Percentiles rank a stretch among this genome's conserved stretches.
These are phyloP conservation scores for Heterocephalus glaber DNA, from an alignment of 2,113 vertebrate genomes.

Conservation along the genomic window DNA sequence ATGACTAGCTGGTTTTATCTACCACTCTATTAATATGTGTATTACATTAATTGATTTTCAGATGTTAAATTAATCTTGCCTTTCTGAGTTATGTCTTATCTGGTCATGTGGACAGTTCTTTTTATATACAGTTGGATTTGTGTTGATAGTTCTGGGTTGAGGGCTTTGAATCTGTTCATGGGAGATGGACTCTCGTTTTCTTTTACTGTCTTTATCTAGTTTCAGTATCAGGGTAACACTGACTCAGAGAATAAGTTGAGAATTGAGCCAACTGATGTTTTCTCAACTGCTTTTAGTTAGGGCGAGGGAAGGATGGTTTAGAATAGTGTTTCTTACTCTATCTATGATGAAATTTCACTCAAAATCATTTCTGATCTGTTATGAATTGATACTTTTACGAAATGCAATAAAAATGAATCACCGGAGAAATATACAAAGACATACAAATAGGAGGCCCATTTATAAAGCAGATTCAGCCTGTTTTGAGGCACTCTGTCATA, in stretches of 20 bases:
- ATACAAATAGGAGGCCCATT: background rate
- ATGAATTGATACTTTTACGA: conserved; percentile 2
- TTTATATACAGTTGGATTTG: background rate
- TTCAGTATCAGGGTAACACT: background rate
- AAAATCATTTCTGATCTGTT: conserved; percentile 43
- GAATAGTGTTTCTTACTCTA: background rate
- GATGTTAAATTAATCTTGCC: conserved; percentile 35
- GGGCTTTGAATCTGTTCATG: conserved; percentile 2
- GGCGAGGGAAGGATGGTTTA: background rate
- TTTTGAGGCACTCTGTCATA: background rate
- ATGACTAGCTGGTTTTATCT: background rate
- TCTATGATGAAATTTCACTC: background rate
- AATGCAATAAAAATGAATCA: background rate
- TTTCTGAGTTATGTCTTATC: conserved; percentile 7
- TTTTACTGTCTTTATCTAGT: background rate
- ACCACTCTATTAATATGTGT: background rate
- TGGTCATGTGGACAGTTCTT: conserved; percentile 3
- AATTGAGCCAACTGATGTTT: background rate
- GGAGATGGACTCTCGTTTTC: background rate
- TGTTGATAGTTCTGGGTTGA: background rate
- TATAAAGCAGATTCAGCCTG: background rate
- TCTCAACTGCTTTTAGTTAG: background rate
- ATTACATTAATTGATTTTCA: background rate
- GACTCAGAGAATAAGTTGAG: background rate
- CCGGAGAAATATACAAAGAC: conserved; percentile 30